phyloP scores from a whole-genome alignment of 2,113 vertebrate genomes.

The Chloropsis hardwickii region DNA sequence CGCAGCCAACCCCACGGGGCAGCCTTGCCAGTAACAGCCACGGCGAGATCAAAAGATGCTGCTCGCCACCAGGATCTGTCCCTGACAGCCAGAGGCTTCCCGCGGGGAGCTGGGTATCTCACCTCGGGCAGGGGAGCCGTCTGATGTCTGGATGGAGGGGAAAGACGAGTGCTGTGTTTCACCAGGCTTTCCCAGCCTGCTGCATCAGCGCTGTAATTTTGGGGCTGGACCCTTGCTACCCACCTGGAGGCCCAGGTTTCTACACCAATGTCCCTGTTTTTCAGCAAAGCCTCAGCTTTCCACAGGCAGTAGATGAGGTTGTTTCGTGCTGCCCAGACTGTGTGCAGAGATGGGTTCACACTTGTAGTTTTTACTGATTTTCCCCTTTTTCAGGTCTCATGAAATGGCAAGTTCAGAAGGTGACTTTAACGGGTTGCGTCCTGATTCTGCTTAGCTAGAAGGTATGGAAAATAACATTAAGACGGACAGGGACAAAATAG shows the following conservation, averaged over 20 bases:
- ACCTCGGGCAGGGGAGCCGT: not conserved
- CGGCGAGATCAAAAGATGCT: not conserved
- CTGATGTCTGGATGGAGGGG: not conserved
- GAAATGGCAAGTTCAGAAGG: not conserved
- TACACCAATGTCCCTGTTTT: not conserved
- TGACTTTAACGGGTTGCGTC: not conserved
- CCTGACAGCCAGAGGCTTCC: not conserved
- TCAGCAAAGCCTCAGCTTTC: not conserved
- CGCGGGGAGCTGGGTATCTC: not conserved
- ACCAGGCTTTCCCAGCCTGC: not conserved
- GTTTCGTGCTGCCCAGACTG: not conserved
- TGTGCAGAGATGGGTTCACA: not conserved
- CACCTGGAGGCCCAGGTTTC: not conserved
- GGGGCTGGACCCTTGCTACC: not conserved
- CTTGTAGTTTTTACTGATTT: not conserved
- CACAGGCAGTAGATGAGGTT: accelerated
- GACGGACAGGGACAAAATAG: not conserved
- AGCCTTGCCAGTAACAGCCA: not conserved
- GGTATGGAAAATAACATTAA: not conserved
- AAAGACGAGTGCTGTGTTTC: not conserved
- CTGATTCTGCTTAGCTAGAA: not conserved
- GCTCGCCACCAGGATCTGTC: not conserved
- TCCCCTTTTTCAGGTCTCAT: not conserved
- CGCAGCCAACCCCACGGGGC: not conserved
- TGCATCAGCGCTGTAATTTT: accelerated